Evolutionary conservation across 2,113 vertebrate genomes (phyloP), one percentile per base, ranked within the genome.

Genomic region (Nyctereutes procyonoides): DNA sequence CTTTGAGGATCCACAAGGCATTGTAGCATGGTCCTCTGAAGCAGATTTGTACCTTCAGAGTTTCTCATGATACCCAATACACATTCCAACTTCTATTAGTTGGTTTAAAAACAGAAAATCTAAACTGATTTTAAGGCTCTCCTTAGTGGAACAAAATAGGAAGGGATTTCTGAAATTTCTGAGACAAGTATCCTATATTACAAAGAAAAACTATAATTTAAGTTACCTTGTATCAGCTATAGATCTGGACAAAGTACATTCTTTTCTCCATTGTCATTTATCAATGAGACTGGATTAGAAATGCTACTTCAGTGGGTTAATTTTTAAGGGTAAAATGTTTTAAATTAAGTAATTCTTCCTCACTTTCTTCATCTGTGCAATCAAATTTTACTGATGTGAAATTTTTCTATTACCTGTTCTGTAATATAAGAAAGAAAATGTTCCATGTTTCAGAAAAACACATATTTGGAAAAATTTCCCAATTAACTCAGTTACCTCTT

Each of bases 241-340:
- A 82, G 48, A 77, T 35, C 38, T 53, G 30, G 35, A 56, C 60
- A 71, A 81, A 32, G 24, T 60, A 1, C 24, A 53, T 38, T 63
- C 15, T 58, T n/a, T 58, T 79, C 43, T 43, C 35, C 14, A 24
- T 16, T 58, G 51, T 62, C 58, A 22, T 24, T 43, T 74, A 69
- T 38, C 24, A 63, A 38, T 0, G 35, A 19, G 8, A 87, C 3
- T 55, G 81, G 16, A 82, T n/a, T 81, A 16, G 15, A 95, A 65
- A 84, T 26, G 4, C 13, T 53, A 91, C 38, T n/a, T 69, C 2
- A 35, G 2, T 24, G 26, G 20, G 38, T 65, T 79, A 67, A 48
- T 32, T 79, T 97, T 77, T 53, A 94, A 88, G 19, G 30, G 10
- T 51, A 74, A 88, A 80, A 85, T 74, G 3, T 65, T 93, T 96